Percentiles rank a stretch among this genome's conserved stretches.
Evolutionary conservation across 2,888 invertebrate genomes (phyloP).

Genomic region (Melieria crassipennis): DNA sequence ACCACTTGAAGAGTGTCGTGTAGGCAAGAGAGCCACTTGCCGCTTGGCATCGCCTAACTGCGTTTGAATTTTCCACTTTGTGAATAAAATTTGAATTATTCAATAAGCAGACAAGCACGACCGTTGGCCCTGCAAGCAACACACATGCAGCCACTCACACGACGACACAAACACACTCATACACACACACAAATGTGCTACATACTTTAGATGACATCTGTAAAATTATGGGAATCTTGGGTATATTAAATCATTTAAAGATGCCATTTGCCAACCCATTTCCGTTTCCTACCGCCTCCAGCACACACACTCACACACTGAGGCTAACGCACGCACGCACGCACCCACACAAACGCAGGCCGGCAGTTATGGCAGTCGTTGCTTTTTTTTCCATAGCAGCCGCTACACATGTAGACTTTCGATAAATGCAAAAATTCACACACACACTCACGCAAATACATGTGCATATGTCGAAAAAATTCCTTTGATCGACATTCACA

Average conservation of each 20-base stretch:
- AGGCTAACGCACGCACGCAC: background rate
- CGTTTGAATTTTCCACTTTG: too few relatives aligned
- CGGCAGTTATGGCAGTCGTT: background rate
- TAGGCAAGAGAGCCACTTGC: too few relatives aligned
- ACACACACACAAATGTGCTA: constrained; percentile 1
- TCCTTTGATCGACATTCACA: background rate
- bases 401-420: too few relatives aligned
- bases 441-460: background rate
- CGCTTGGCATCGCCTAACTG: too few relatives aligned
- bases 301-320: background rate
- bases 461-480: background rate
- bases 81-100: constrained; percentile 23
- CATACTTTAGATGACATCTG: constrained; percentile 35
- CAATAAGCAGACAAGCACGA: background rate
- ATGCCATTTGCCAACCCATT: constrained; percentile 38
- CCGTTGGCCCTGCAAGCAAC: background rate
- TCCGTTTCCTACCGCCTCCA: constrained; percentile 23
- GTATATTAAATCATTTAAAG: constrained; percentile 41
- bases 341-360: background rate
- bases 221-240: constrained; percentile 36
- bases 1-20: too few relatives aligned
- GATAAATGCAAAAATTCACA: constrained; percentile 6
- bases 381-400: background rate
- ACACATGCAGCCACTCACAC: constrained; percentile 23
- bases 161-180: background rate